Evolutionary conservation across 2,113 vertebrate genomes (phyloP).

Genomic region (Zapornia atra): DNA sequence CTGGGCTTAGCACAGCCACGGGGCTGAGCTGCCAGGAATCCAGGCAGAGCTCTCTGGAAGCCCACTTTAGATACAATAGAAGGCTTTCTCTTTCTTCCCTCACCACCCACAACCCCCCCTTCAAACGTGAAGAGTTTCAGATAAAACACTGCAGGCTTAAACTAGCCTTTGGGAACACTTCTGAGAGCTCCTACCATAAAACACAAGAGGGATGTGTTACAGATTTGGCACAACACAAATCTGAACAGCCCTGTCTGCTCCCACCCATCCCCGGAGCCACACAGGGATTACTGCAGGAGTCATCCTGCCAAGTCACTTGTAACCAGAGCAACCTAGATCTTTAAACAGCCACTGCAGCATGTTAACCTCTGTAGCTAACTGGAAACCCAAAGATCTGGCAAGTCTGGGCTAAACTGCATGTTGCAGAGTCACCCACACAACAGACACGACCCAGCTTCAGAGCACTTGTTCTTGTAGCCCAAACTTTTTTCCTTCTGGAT

Average conservation of each 20-base stretch:
- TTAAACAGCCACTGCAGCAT: neutral
- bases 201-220: neutral
- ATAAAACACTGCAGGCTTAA: neutral
- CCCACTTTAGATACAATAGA: neutral
- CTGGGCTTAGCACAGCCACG: fast-evolving
- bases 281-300: conserved; percentile 4
- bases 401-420: neutral
- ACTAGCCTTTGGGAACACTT: neutral
- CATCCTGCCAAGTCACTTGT: neutral
- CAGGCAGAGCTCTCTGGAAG: neutral
- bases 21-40: neutral
- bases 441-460: neutral
- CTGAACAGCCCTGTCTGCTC: neutral
- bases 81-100: neutral
- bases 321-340: neutral
- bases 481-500: neutral
- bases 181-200: neutral
- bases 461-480: neutral
- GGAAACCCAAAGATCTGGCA: conserved; percentile 7
- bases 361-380: neutral
- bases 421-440: neutral
- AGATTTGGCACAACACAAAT: neutral
- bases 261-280: neutral
- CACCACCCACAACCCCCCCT: neutral
- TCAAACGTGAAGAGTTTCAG: neutral